Conservation (phyloP, 1,140 invertebrate genomes). For the Portunus trituberculatus region DNA sequence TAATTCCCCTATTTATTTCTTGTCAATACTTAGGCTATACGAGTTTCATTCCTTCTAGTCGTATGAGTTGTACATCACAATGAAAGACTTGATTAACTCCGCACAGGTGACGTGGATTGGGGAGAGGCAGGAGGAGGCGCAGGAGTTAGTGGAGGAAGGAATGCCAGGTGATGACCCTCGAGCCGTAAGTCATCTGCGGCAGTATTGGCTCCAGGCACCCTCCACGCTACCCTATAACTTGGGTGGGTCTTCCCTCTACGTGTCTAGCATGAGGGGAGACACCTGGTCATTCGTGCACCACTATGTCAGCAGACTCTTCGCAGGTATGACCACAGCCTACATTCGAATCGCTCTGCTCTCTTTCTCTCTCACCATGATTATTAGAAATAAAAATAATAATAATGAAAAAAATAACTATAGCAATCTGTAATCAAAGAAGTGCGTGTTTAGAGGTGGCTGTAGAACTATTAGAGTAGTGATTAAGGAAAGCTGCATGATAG, state of each 20-base stretch:
- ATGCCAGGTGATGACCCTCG: not conserved
- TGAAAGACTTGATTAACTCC: not conserved
- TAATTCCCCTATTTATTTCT: too few relatives aligned
- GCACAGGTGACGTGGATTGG: not conserved
- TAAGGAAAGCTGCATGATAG: too few relatives aligned
- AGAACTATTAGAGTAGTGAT: too few relatives aligned
- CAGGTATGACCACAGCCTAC: not conserved
- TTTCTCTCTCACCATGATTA: too few relatives aligned
- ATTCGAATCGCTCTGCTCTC: too few relatives aligned
- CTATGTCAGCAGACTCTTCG: not conserved
- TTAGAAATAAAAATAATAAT: too few relatives aligned
- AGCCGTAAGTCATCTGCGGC: not conserved
- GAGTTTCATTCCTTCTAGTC: too few relatives aligned
- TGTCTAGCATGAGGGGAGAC: not conserved
- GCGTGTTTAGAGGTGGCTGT: too few relatives aligned
- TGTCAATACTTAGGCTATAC: too few relatives aligned
- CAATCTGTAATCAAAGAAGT: too few relatives aligned
- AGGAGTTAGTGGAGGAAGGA: not conserved
- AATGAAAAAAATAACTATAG: too few relatives aligned
- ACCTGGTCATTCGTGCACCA: constrained; percentile 34
- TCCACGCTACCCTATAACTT: constrained; percentile 34
- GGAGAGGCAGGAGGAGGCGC: not conserved
- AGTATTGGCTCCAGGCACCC: not conserved
- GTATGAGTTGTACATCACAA: too few relatives aligned
- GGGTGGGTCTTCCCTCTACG: not conserved